These are phyloP conservation scores for Chromobotia macracanthus DNA, from an alignment of 2,797 vertebrate species.

Conservation along the genomic window DNA sequence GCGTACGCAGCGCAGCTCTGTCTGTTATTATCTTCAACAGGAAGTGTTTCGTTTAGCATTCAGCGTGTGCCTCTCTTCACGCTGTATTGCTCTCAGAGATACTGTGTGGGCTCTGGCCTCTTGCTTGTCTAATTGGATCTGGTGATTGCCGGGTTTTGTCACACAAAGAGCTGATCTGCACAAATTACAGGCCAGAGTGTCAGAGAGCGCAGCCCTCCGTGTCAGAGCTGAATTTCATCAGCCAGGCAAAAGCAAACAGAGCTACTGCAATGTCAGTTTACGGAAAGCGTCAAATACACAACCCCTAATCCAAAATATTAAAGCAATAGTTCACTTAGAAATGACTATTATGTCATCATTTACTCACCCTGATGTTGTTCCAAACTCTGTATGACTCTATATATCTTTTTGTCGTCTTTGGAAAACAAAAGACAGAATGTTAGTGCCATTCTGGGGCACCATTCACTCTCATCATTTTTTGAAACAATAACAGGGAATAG, in stretches of 20 bases:
- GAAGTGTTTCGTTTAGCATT: constrained; percentile 32
- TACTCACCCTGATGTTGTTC: not conserved
- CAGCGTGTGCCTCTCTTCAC: constrained; percentile 10
- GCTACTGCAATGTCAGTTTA: not conserved
- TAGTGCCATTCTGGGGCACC: not conserved
- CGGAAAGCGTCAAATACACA: not conserved
- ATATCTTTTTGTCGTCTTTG: not conserved
- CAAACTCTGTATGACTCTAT: not conserved
- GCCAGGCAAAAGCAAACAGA: constrained; percentile 12
- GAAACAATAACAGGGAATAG: not conserved
- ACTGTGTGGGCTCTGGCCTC: constrained; percentile 34
- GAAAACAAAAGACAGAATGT: not conserved
- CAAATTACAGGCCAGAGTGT: constrained; percentile 57
- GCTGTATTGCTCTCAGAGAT: constrained; percentile 29
- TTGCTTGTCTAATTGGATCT: constrained; percentile 53
- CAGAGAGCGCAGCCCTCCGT: constrained; percentile 41
- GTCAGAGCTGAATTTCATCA: constrained; percentile 49
- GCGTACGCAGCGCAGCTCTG: not conserved
- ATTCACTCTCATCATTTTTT: not conserved
- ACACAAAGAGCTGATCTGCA: constrained; percentile 49
- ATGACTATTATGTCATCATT: not conserved
- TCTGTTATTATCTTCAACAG: not conserved
- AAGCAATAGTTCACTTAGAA: not conserved
- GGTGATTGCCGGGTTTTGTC: constrained; percentile 54
- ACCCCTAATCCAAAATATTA: not conserved